Base-by-base conservation (phyloP, 2,797 vertebrate genomes). In the Novumbra hubbsi region DNA sequence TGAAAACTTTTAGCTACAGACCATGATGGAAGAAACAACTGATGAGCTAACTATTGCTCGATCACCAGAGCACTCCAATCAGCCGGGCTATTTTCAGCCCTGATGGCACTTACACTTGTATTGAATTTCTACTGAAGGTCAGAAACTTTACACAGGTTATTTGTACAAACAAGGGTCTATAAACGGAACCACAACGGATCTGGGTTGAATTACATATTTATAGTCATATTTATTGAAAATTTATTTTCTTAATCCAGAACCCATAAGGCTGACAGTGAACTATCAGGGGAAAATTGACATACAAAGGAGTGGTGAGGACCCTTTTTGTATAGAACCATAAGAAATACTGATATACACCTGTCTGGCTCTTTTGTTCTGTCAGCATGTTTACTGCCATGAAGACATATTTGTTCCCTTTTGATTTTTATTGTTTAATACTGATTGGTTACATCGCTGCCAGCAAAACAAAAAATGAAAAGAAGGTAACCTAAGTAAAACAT, bases 171-270 rank as follows among this genome's bases (percentile, higher is more conserved):
- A 52, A 48, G 19, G 52, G 21, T 73, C 68, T 34, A 34, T 66
- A 68, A 73, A 76, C 28, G 5, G 3, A 71, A 82, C 30, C 77
- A 63, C 57, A 81, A 60, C 8, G 49, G 65, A 69, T 75, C 52
- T 77, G 78, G 74, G 4, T 62, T 45, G 67, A 71, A 76, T 81
- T 5, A 75, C 64, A 72, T 50, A 34, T 34, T 34, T 34, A 34
- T 34, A 34, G 27, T 5, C 52, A 34, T 49, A 41, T 19, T 24
- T 34, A 30, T 19, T 32, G 19, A 55, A 7, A 77, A 76, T 68
- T 78, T 27, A 48, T 49, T 48, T 21, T 7, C 28, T 74, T 16
- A 3, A 65, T 60, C 48, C 27, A 17, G 15, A 24, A n/a, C 4
- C 19, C 48, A 64, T 65, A 30, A 38, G 19, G 24, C 27, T 50